A percentile compares a stretch with the other conserved stretches of the same genome.
Evolutionary conservation across 2,113 vertebrate species (phyloP).

Genomic region (Columba janthina): DNA sequence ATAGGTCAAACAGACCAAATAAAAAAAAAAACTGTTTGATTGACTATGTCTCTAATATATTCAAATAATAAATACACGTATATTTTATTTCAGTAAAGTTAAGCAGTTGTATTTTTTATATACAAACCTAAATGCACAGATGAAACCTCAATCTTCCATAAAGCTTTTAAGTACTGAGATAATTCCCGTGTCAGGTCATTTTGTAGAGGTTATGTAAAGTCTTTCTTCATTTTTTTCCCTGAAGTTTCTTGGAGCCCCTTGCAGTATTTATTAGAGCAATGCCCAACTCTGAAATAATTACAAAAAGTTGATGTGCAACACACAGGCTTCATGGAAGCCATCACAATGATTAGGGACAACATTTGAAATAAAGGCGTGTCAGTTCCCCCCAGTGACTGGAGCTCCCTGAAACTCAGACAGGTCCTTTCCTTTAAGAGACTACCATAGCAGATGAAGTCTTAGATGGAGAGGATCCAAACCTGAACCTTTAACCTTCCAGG

Average conservation of each 20-base stretch:
- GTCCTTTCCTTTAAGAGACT: background rate
- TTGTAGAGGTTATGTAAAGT: background rate
- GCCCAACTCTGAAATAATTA: background rate
- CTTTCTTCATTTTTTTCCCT: background rate
- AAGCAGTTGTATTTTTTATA: background rate
- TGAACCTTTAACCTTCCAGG: background rate
- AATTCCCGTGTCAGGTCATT: background rate
- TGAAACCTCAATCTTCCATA: background rate
- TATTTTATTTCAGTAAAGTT: background rate
- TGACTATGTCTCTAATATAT: background rate
- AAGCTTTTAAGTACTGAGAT: background rate
- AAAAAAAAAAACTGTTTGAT: background rate
- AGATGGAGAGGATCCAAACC: background rate
- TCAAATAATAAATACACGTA: background rate
- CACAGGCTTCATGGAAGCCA: background rate
- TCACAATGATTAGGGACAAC: background rate
- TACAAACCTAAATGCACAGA: background rate
- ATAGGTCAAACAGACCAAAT: background rate
- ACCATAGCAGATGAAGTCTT: background rate
- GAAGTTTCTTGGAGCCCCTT: background rate
- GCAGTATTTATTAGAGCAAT: background rate
- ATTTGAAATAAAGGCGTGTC: background rate
- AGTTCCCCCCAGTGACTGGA: background rate
- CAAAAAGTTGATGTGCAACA: background rate
- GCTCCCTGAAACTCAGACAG: accelerated